Percentiles rank a stretch among this genome's conserved stretches.
Conservation (phyloP, 2,888 invertebrate species). For the Dioctria linearis region DNA sequence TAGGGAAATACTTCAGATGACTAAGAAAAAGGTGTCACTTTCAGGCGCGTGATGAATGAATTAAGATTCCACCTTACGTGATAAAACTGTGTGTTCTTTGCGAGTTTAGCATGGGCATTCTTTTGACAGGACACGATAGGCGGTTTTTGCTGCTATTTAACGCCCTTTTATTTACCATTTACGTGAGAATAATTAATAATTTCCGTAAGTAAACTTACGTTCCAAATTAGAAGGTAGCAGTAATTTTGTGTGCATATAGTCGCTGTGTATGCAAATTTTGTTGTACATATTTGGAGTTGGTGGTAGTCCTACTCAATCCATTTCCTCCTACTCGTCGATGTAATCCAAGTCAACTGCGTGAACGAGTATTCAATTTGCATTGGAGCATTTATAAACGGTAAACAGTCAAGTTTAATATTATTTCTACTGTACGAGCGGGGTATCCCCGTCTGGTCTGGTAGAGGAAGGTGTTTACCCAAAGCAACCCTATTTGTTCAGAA, state of each 20-base stretch:
- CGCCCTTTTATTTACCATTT: slow-evolving; percentile 1
- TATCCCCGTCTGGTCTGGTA: neutral
- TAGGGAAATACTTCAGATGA: slow-evolving; percentile 21
- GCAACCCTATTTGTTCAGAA: slow-evolving; percentile 38
- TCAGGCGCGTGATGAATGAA: slow-evolving; percentile 33
- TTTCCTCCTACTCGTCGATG: neutral
- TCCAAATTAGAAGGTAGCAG: neutral
- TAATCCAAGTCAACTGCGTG: slow-evolving; percentile 37
- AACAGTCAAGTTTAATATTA: slow-evolving; percentile 41
- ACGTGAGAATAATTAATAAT: slow-evolving; percentile 1
- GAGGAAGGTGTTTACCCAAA: slow-evolving; percentile 33
- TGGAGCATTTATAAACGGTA: slow-evolving; percentile 30
- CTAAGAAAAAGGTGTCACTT: slow-evolving; percentile 31
- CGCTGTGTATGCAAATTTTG: neutral
- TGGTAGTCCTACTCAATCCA: neutral
- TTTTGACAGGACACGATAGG: neutral
- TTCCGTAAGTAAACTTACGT: neutral
- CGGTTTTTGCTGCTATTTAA: too few species aligned
- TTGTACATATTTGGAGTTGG: neutral
- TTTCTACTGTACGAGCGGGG: neutral
- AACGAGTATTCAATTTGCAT: slow-evolving; percentile 47
- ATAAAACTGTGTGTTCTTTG: neutral
- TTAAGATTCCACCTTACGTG: neutral
- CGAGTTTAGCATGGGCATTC: neutral
- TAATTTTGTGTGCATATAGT: too few species aligned